Evolutionary conservation across 2,113 vertebrate species (phyloP).

Genomic region (Willisornis vidua): DNA sequence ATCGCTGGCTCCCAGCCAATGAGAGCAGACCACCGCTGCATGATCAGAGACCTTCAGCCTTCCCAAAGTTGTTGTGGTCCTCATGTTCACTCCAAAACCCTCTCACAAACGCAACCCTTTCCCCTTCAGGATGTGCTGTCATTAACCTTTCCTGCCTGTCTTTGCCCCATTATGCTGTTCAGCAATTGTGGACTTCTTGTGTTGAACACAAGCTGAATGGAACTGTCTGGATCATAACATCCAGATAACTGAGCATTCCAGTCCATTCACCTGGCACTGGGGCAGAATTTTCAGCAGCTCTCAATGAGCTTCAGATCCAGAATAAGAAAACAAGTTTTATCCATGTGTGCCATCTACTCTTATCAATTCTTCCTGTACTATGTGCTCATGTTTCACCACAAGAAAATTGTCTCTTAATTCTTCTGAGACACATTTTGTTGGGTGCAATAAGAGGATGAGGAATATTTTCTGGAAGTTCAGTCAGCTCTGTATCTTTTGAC

Average conservation of each 20-base stretch:
- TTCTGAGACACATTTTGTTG: not conserved
- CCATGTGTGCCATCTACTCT: not conserved
- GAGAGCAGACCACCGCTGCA: no score
- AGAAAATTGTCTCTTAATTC: not conserved
- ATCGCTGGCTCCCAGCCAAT: no score
- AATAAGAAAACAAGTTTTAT: not conserved
- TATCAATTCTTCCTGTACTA: not conserved
- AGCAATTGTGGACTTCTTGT: not conserved
- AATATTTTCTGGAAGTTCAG: not conserved
- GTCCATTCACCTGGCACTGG: not conserved
- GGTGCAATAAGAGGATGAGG: not conserved
- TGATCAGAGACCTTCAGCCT: no score
- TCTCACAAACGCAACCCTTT: no score
- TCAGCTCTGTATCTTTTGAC: not conserved
- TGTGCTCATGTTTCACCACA: not conserved
- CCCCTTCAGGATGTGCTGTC: not conserved
- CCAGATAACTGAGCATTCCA: not conserved
- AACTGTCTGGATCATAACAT: not conserved
- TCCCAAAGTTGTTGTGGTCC: no score
- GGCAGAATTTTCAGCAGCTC: not conserved
- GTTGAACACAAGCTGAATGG: not conserved
- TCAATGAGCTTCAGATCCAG: not conserved
- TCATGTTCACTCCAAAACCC: no score
- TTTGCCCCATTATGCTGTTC: accelerated
- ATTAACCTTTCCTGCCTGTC: not conserved